Evolutionary conservation across 2,113 vertebrate genomes (phyloP).

Genomic region (Solea solea): DNA sequence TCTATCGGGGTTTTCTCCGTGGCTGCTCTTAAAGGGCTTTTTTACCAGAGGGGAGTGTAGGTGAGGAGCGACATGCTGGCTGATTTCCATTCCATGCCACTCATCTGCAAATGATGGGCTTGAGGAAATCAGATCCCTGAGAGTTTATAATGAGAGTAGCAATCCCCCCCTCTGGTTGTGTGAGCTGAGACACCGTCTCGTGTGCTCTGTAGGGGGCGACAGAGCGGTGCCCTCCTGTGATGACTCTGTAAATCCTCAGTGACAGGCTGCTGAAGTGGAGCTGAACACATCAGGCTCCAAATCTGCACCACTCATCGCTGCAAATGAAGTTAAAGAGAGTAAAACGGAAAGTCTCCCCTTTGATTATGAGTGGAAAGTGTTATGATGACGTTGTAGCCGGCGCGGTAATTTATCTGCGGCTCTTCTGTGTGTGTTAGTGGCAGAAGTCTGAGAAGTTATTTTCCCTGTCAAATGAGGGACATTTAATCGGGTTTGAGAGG

Average conservation of each 20-base stretch:
- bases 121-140: conserved; percentile 69
- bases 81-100: conserved; percentile 71
- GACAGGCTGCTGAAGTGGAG: not conserved
- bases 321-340: conserved; percentile 53
- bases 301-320: conserved; percentile 22
- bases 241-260: conserved; percentile 3
- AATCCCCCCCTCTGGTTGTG: conserved; percentile 40
- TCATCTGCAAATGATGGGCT: conserved; percentile 73
- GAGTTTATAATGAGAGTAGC: conserved; percentile 74
- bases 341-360: conserved; percentile 49
- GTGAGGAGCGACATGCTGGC: conserved; percentile 74
- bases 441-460: conserved; percentile 53
- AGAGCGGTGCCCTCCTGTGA: conserved; percentile 35
- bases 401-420: conserved; percentile 51
- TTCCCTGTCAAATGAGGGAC: conserved; percentile 43
- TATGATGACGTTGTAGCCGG: conserved; percentile 36
- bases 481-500: conserved; percentile 62
- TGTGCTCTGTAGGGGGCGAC: conserved; percentile 60
- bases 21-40: conserved; percentile 54
- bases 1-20: conserved; percentile 46
- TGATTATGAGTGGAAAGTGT: conserved; percentile 68
- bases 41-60: conserved; percentile 55
- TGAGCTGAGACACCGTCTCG: not conserved
- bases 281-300: conserved; percentile 4
- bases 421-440: conserved; percentile 36